Evolutionary conservation across 2,113 vertebrate species (phyloP).

Genomic region (Thymallus thymallus): DNA sequence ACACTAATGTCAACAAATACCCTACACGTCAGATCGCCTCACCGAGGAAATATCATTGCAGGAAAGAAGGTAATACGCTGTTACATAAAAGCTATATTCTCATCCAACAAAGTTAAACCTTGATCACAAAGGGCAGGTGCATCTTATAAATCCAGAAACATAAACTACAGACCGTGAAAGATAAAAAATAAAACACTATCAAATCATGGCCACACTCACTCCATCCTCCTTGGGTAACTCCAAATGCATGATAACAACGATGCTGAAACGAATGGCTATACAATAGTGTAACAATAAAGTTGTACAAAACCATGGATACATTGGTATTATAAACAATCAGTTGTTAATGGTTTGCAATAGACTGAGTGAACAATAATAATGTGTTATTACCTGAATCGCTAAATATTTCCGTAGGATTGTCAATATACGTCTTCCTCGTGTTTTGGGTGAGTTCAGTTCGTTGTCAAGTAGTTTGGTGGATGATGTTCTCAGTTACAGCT

Average conservation of each 20-base stretch:
- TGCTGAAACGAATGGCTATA: too few relatives aligned
- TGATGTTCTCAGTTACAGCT: constrained; percentile 61
- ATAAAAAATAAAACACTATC: background rate
- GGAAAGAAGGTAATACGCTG: background rate
- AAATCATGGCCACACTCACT: background rate
- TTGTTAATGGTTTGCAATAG: background rate
- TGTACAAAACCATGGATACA: too few relatives aligned
- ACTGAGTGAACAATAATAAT: background rate
- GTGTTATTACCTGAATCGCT: constrained; percentile 53
- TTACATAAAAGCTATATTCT: background rate
- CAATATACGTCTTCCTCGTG: constrained; percentile 40
- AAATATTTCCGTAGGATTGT: constrained; percentile 27
- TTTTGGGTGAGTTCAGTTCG: constrained; percentile 50
- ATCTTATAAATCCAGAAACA: background rate
- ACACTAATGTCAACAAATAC: background rate
- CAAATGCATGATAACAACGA: too few relatives aligned
- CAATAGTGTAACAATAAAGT: too few relatives aligned
- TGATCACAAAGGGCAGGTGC: background rate
- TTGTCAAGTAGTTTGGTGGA: constrained; percentile 57
- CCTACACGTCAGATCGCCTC: background rate
- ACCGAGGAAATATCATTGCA: background rate
- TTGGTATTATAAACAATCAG: too few relatives aligned
- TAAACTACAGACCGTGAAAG: background rate
- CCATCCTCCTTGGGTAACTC: too few relatives aligned
- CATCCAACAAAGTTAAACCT: background rate